Percentiles rank a stretch among this genome's conserved stretches.
These are phyloP conservation scores for Trachelipus rathkii DNA, from an alignment of 1,140 invertebrate genomes.

Conservation along the genomic window DNA sequence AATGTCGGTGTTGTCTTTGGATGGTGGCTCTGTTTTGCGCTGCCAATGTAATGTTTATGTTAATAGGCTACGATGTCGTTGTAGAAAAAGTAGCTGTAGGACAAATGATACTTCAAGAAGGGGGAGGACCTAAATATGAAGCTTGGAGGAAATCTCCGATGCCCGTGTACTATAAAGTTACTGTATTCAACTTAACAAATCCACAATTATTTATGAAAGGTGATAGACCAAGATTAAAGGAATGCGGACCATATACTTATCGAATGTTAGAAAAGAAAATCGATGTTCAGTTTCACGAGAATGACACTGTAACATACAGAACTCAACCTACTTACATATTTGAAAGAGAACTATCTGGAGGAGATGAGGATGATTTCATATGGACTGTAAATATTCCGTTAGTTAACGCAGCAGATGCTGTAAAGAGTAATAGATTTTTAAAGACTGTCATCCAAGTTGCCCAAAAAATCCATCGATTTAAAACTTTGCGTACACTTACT, in stretches of 20 bases:
- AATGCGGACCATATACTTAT: slow-evolving; percentile 41
- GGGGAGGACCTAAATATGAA: slow-evolving; percentile 40
- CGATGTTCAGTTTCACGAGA: slow-evolving; percentile 73
- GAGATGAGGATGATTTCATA: slow-evolving; percentile 73
- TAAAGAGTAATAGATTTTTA: slow-evolving; percentile 41
- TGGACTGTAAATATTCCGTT: slow-evolving; percentile 87
- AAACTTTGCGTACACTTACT: slow-evolving; percentile 80
- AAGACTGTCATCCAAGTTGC: slow-evolving; percentile 79
- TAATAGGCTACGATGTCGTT: slow-evolving; percentile 39
- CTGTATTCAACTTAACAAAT: slow-evolving; percentile 56
- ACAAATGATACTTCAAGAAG: slow-evolving; percentile 37
- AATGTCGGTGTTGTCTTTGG: slow-evolving; percentile 41
- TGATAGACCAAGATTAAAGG: slow-evolving; percentile 36
- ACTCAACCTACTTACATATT: slow-evolving; percentile 56
- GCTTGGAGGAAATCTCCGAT: slow-evolving; percentile 48
- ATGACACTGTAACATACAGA: slow-evolving; percentile 83
- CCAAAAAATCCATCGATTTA: slow-evolving; percentile 69
- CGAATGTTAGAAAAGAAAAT: slow-evolving; percentile 71
- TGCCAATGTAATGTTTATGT: slow-evolving; percentile 41
- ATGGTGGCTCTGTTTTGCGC: slow-evolving; percentile 39
- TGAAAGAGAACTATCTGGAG: slow-evolving; percentile 75
- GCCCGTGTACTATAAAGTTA: slow-evolving; percentile 55
- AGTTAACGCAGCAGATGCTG: slow-evolving; percentile 56
- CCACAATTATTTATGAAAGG: slow-evolving; percentile 49
- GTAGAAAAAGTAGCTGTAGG: slow-evolving; percentile 39